Conservation (phyloP, 2,797 vertebrate species). For the Spheniscus humboldti region DNA sequence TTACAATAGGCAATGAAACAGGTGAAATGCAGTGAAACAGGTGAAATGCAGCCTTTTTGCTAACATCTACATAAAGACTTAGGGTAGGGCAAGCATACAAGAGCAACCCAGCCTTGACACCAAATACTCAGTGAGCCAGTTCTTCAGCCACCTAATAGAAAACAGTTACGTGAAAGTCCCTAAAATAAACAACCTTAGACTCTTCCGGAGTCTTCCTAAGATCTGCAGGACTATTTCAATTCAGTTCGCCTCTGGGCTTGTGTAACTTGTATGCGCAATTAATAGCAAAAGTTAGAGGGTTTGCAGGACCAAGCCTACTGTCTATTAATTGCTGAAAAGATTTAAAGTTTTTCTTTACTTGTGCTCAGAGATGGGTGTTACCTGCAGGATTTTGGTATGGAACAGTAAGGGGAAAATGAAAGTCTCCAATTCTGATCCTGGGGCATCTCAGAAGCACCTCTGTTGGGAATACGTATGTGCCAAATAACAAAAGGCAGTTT, state of each 20-base stretch:
- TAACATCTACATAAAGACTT: background rate
- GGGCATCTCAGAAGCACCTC: background rate
- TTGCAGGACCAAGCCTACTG: background rate
- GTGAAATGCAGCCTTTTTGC: background rate
- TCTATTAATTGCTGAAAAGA: background rate
- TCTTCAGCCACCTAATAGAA: background rate
- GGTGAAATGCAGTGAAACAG: background rate
- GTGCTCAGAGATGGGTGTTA: background rate
- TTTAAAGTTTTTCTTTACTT: background rate
- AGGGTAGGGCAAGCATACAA: background rate
- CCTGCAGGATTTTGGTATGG: background rate
- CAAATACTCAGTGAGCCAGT: background rate
- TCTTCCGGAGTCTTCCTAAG: background rate
- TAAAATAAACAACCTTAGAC: background rate
- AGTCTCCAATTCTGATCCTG: background rate
- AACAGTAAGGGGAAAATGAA: background rate
- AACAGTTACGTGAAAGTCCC: background rate
- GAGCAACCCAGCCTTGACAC: background rate
- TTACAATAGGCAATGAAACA: fast-evolving
- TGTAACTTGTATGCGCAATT: background rate
- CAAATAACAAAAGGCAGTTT: background rate
- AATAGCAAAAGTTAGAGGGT: background rate
- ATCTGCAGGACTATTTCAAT: background rate
- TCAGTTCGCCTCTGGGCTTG: background rate
- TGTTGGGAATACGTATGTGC: background rate